Base-by-base conservation (phyloP, 1,140 invertebrate species). In the Anthonomus grandis region DNA sequence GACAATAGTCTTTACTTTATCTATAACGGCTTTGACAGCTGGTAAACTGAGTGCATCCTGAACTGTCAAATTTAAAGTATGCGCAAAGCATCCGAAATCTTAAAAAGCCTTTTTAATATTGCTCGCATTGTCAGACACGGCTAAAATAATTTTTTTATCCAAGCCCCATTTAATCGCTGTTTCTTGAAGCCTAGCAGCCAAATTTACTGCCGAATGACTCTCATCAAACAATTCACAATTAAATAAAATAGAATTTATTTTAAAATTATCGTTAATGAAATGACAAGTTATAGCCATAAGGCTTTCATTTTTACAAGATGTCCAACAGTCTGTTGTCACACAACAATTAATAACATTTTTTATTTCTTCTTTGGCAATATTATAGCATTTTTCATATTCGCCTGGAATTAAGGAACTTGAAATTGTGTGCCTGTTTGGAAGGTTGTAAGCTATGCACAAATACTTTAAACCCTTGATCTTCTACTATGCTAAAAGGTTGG, bases 401-500 rank as follows among this genome's bases (percentile, higher is more conserved):
- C 37, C 45, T 21, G 50, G 60, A 41, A 66, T 15, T 21, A 67
- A 34, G 0, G 51, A 48, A 9, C 52, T 53, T 34, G 64, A 27
- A 12, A 64, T 46, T 9, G 34, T 48, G 59, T 70, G 70, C 38
- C 60, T 38, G 18, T 45, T 49, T n/a, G 64, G 70, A 47, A 2
- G 69, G 64, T 61, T 69, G 67, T 37, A 72, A 46, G n/a, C 41
- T 31, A 12, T 41, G 46, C 3, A 56, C 60, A 48, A 67, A 71
- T 21, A 24, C 24, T 47, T 44, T 59, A 56, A 71, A 71, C 3
- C 62, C 65, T 17, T 57, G 4, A 49, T 69, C 64, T 60, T 69
- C 65, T 4, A 70, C 66, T 18, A 70, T 51, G 8, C 58, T 56
- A 57, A 70, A 69, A 18, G 65, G 65, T 50, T 71, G 66, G 48